phyloP scores from a whole-genome alignment of 2,797 vertebrate species.

The Aeoliscus strigatus region DNA sequence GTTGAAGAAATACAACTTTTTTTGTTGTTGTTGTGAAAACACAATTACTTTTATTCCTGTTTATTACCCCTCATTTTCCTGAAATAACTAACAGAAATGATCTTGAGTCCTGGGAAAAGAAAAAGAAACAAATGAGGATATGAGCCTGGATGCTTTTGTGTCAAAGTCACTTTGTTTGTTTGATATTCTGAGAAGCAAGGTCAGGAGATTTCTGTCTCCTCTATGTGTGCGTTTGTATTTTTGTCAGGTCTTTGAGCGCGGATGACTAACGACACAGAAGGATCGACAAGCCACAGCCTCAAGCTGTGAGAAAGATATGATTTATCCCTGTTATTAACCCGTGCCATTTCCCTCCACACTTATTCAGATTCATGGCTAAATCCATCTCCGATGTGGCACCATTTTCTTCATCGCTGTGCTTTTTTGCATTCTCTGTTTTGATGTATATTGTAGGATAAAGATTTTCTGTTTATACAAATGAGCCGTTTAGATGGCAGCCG shows the following conservation, averaged over 20 bases:
- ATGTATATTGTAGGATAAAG: slow-evolving; percentile 52
- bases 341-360: slow-evolving; percentile 52
- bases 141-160: slow-evolving; percentile 28
- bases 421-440: slow-evolving; percentile 33
- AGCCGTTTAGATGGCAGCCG: slow-evolving; percentile 34
- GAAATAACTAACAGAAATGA: slow-evolving; percentile 18
- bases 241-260: slow-evolving; percentile 58
- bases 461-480: slow-evolving; percentile 56
- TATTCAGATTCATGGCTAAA: slow-evolving; percentile 61
- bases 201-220: slow-evolving; percentile 51
- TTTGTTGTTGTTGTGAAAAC: too few relatives aligned
- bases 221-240: slow-evolving; percentile 60
- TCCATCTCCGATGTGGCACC: slow-evolving; percentile 31
- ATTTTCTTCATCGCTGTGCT: slow-evolving; percentile 26
- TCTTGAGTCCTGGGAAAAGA: slow-evolving; percentile 3
- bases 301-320: slow-evolving; percentile 57
- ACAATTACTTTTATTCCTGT: slow-evolving; percentile 18
- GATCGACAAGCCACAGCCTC: slow-evolving; percentile 58
- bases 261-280: slow-evolving; percentile 58
- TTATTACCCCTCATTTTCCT: slow-evolving; percentile 11
- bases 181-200: slow-evolving; percentile 53
- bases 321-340: slow-evolving; percentile 69
- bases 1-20: slow-evolving; percentile 2
- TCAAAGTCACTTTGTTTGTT: slow-evolving; percentile 37
- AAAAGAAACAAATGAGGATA: slow-evolving; percentile 24